These are phyloP conservation scores for Scaptomyza pallida DNA, from an alignment of 1,140 invertebrate genomes.

Conservation along the genomic window DNA sequence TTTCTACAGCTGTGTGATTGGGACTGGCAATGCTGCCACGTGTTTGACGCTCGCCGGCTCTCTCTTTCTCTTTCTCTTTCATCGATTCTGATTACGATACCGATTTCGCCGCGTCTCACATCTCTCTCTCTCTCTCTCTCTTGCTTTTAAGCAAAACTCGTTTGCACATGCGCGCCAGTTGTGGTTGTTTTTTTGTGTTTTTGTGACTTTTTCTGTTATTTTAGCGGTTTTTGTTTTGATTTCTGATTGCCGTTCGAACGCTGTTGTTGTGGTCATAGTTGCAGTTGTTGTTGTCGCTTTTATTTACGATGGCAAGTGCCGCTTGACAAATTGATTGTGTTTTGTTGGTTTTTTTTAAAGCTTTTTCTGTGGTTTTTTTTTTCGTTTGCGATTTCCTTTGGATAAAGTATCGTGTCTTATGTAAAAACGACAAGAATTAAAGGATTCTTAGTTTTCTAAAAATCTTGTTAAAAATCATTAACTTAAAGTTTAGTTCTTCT, in stretches of 20 bases:
- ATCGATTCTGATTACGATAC: conserved; percentile 41
- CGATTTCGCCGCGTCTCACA: not conserved
- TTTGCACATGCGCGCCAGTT: conserved; percentile 72
- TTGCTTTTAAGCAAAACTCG: conserved; percentile 42
- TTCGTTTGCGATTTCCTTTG: conserved; percentile 6
- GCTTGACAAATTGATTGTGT: conserved; percentile 79
- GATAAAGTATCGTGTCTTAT: conserved; percentile 2
- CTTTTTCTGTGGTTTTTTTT: conserved; percentile 21
- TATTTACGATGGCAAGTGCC: conserved; percentile 78
- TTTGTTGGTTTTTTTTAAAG: conserved; percentile 58
- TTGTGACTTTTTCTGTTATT: conserved; percentile 73
- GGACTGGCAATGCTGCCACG: conserved; percentile 47
- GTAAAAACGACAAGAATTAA: no score
- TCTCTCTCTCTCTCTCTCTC: not conserved
- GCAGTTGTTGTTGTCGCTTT: conserved; percentile 48
- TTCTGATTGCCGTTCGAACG: conserved; percentile 78
- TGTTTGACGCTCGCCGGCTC: conserved; percentile 33
- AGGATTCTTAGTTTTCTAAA: no score
- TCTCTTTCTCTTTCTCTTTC: not conserved
- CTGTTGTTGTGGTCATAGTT: conserved; percentile 31
- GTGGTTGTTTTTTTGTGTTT: no score
- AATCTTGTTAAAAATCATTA: no score
- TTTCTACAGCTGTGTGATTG: conserved; percentile 4
- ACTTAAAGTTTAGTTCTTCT: not conserved
- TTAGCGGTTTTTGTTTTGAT: conserved; percentile 82